Evolutionary conservation across 2,797 vertebrate species (phyloP).

Genomic region (Lacerta viridis): DNA sequence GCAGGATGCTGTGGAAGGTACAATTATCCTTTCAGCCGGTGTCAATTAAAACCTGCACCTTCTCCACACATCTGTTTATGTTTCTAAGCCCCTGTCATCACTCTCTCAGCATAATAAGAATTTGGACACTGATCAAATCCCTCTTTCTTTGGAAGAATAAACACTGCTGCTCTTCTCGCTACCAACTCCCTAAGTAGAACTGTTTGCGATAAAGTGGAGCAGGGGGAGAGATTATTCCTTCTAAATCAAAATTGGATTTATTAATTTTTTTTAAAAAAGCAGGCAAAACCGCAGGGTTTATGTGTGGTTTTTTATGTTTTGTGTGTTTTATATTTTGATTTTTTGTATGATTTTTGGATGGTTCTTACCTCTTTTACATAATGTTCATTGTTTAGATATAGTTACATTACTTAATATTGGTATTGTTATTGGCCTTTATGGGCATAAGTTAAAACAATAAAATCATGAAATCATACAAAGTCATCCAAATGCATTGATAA

Average conservation of each 20-base stretch:
- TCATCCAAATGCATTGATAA: too few relatives aligned
- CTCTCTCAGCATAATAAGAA: constrained; percentile 54
- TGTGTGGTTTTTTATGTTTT: neutral
- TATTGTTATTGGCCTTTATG: too few relatives aligned
- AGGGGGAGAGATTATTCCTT: neutral
- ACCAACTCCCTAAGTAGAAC: constrained; percentile 58
- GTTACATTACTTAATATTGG: too few relatives aligned
- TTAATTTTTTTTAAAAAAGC: too few relatives aligned
- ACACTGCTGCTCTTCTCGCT: constrained; percentile 58
- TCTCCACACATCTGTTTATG: constrained; percentile 50
- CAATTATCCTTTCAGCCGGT: constrained; percentile 41
- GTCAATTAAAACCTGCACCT: constrained; percentile 23
- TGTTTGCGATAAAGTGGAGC: constrained; percentile 8
- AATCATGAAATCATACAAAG: too few relatives aligned
- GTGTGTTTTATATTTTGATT: too few relatives aligned
- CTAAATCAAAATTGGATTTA: neutral
- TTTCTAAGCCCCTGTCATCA: constrained; percentile 69
- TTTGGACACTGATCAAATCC: constrained; percentile 62
- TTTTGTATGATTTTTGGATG: too few relatives aligned
- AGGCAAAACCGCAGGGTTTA: neutral
- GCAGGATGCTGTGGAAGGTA: constrained; percentile 27
- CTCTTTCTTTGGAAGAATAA: constrained; percentile 55
- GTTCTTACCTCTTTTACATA: too few relatives aligned
- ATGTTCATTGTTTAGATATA: too few relatives aligned
- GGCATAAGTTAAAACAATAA: too few relatives aligned